These are phyloP conservation scores for Actias luna DNA, from an alignment of 2,888 invertebrate genomes.

Conservation along the genomic window DNA sequence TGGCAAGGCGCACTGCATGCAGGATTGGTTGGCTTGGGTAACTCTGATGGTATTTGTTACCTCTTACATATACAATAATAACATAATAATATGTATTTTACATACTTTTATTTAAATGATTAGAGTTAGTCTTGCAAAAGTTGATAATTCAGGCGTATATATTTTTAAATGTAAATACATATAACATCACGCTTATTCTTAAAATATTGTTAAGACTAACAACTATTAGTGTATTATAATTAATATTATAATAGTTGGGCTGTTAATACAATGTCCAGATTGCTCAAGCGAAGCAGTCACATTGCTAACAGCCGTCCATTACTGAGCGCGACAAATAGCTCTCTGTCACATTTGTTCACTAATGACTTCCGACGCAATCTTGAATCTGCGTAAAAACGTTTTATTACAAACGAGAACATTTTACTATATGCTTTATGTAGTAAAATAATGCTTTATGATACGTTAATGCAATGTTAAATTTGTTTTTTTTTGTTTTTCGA, in stretches of 20 bases:
- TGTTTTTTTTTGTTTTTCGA: neutral
- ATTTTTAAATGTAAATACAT: too few species aligned
- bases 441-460: neutral
- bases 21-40: too few species aligned
- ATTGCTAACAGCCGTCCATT: constrained; percentile 31
- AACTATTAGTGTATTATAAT: constrained; percentile 2
- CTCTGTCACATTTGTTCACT: constrained; percentile 40
- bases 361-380: constrained; percentile 43
- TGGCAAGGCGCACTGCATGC: too few species aligned
- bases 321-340: constrained; percentile 48
- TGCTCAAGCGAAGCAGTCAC: constrained; percentile 22
- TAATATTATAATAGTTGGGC: constrained; percentile 14
- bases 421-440: neutral
- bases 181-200: too few species aligned
- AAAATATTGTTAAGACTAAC: neutral
- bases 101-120: too few species aligned
- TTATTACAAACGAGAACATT: constrained; percentile 23
- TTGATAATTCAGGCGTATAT: too few species aligned
- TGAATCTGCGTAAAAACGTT: constrained; percentile 34
- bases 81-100: too few species aligned
- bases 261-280: constrained; percentile 15
- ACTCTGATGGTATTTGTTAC: too few species aligned
- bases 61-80: too few species aligned
- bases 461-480: neutral
- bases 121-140: too few species aligned